Base-by-base conservation (phyloP, 2,888 invertebrate species). In the Mesoligia furuncula region DNA sequence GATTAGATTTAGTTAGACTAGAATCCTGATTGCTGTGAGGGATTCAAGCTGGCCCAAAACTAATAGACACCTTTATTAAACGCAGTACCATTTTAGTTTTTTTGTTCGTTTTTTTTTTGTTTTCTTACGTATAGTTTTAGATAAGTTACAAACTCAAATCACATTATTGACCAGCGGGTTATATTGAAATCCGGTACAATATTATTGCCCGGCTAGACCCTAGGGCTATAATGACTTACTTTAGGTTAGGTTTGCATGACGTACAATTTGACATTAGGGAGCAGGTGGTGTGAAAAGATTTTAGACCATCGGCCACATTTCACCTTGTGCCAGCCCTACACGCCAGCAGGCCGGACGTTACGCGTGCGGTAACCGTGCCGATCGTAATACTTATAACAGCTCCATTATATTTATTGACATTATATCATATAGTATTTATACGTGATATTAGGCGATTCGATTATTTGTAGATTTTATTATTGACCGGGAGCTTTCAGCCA, bases 301-400 rank as follows among this genome's bases (percentile, higher is more conserved):
- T 51, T 9, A n/a, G 27, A 61, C 27, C 7, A 27, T 61, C 59
- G 27, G 8, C 5, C 62, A 62, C 24, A 31, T 93, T 93, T 94
- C 93, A 90, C 91, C 85, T 0, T 0, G 80, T 73, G 89, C 0
- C 93, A 94, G 67, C 95, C 95, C 95, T 95, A 72, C 0, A 81
- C 2, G 20, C 48, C 27, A 75, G 69, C 85, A 86, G 87, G 88
- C 91, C 93, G 94, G 93, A 93, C 91, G 93, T 89, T 86, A 86
- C 81, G 86, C 89, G 89, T 87, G 89, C 91, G 85, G 89, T 91
- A 92, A 94, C 91, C 91, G 92, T 91, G 91, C 90, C 92, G 92
- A 78, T 81, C 86, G 89, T 90, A 91, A 88, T 85, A 85, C 84
- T 79, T 90, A 88, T 86, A 89, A 91, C 90, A 86, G 87, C 86